A percentile compares a stretch with the other conserved stretches of the same genome.
Evolutionary conservation across 1,140 invertebrate species (phyloP).

Genomic region (Thaumatotibia leucotreta): DNA sequence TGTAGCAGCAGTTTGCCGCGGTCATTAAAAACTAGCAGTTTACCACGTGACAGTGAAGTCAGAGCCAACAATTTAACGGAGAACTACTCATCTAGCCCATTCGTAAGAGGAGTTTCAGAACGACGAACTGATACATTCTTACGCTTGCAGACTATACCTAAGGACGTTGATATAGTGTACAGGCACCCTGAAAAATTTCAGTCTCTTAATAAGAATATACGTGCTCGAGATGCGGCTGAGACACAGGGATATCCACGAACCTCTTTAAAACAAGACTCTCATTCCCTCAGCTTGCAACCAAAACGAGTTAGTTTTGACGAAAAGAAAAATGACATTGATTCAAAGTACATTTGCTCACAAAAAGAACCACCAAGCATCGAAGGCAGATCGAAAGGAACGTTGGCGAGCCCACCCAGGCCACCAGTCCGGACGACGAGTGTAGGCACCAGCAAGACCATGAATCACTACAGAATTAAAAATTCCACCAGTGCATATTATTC

Average conservation of each 20-base stretch:
- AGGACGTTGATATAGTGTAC: slow-evolving; percentile 42
- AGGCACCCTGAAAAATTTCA: slow-evolving; percentile 45
- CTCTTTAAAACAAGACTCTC: slow-evolving; percentile 26
- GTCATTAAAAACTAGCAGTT: slow-evolving; percentile 45
- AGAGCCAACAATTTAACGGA: slow-evolving; percentile 33
- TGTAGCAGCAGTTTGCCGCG: slow-evolving; percentile 50
- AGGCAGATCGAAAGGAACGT: slow-evolving; percentile 15
- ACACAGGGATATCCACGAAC: slow-evolving; percentile 27
- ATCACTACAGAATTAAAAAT: slow-evolving; percentile 30
- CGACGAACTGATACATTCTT: slow-evolving; percentile 60
- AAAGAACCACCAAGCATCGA: neutral
- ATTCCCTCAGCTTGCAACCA: slow-evolving; percentile 24
- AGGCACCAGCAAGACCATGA: slow-evolving; percentile 24
- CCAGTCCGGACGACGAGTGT: slow-evolving; percentile 56
- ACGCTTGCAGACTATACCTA: slow-evolving; percentile 22
- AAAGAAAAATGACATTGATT: neutral
- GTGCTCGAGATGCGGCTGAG: slow-evolving; percentile 15
- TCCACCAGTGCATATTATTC: slow-evolving; percentile 27
- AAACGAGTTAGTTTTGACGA: slow-evolving; percentile 57
- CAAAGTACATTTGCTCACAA: neutral
- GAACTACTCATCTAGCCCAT: slow-evolving; percentile 33
- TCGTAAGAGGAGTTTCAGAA: slow-evolving; percentile 45
- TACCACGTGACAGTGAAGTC: slow-evolving; percentile 41
- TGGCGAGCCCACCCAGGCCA: slow-evolving; percentile 38
- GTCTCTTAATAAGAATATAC: slow-evolving; percentile 12